A percentile compares a stretch with the other conserved stretches of the same genome.
Conservation (phyloP, 2,797 vertebrate genomes). For the Mormyrops boulengeri region DNA sequence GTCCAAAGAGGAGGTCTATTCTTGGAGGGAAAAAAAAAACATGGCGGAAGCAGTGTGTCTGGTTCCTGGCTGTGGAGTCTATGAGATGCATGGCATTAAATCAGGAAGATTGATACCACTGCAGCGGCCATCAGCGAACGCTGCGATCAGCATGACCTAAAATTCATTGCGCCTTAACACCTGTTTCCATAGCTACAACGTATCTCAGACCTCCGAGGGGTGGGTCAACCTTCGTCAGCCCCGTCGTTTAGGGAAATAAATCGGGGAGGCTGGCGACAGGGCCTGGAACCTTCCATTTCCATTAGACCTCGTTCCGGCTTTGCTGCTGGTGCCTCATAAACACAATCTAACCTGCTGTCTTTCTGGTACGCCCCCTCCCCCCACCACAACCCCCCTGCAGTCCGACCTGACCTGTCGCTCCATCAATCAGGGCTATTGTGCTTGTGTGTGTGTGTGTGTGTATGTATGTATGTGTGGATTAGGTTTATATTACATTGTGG, state of each 20-base stretch:
- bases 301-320: slow-evolving; percentile 43
- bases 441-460: background rate
- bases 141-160: slow-evolving; percentile 61
- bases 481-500: background rate
- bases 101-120: slow-evolving; percentile 42
- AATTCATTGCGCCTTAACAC: slow-evolving; percentile 70
- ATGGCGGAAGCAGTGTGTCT: background rate
- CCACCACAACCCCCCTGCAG: background rate
- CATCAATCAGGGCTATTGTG: background rate
- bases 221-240: slow-evolving; percentile 57
- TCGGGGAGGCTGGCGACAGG: slow-evolving; percentile 64
- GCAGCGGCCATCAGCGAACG: slow-evolving; percentile 49
- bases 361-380: background rate
- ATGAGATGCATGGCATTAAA: slow-evolving; percentile 37
- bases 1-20: background rate
- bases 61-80: background rate
- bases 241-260: slow-evolving; percentile 71
- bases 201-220: slow-evolving; percentile 68
- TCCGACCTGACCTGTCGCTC: background rate
- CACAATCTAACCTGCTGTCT: background rate
- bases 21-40: background rate
- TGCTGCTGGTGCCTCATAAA: slow-evolving; percentile 23
- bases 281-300: slow-evolving; percentile 61
- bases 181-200: slow-evolving; percentile 74
- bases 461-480: background rate